Base-by-base conservation (phyloP, 2,797 vertebrate species). In the Helarctos malayanus region DNA sequence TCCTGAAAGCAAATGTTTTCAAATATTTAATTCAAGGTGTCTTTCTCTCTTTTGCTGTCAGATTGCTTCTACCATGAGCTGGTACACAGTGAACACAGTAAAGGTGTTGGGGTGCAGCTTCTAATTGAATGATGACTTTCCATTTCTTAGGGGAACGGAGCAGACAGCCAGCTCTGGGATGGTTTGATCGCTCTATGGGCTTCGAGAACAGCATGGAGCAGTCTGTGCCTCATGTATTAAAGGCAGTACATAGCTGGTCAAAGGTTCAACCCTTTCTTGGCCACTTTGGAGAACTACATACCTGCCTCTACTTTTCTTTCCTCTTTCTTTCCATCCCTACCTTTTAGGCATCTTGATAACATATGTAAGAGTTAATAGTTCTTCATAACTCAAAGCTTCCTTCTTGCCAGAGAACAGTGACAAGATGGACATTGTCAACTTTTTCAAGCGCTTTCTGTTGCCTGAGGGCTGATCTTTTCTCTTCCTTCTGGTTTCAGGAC, bases 1-100 rank as follows among this genome's bases (percentile, higher is more conserved):
- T 90, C 61, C 75, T 91, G 35, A 94, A 86, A 19, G 56, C 35
- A 75, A 52, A 47, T 91, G 16, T 75, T 95, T 81, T 93, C 47
- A 63, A 32, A n/a, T 88, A 8, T 92, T 63, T 45, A 25, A 63
- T 78, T 87, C 12, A 52, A 63, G 13, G 11, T 63, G 2, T 3
- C 32, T 91, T 89, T 63, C 11, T 81, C 35, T 14, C 32, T 35
- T 71, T 54, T 54, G 19, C 18, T 59, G 69, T 68, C 35, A 27
- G 15, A 38, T 75, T 76, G 45, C 32, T 35, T 69, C 14, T 47
- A 14, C 49, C 56, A n/a, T 86, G 23, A 68, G 68, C 71, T 89
- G 71, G 13, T 82, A 15, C 45, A 7, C 8, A 47, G n/a, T 45
- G 52, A 59, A 25, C 32, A 16, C 13, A 35, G 19, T 49, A 29